Conservation (phyloP, 2,888 invertebrate genomes). For the Thera obeliscata region DNA sequence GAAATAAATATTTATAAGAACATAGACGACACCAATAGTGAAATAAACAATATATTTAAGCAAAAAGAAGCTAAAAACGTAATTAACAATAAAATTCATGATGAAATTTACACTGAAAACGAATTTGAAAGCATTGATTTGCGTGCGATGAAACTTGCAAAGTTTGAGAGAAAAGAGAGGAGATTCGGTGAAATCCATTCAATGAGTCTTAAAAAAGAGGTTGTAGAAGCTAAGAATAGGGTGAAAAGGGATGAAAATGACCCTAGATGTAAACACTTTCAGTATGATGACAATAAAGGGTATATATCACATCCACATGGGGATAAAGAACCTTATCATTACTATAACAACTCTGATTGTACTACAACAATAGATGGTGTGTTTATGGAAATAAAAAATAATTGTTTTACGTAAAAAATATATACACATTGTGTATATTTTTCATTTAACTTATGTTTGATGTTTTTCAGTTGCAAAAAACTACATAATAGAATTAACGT, state of each 20-base stretch:
- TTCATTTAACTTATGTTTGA: neutral
- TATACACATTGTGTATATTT: neutral
- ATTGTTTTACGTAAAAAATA: too few species aligned
- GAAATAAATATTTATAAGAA: slow-evolving; percentile 24
- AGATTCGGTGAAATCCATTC: neutral
- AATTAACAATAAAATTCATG: slow-evolving; percentile 1
- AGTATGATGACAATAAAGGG: slow-evolving; percentile 38
- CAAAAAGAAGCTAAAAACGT: neutral
- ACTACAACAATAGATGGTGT: slow-evolving; percentile 63
- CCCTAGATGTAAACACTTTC: slow-evolving; percentile 57
- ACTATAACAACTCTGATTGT: slow-evolving; percentile 66
- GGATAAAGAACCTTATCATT: slow-evolving; percentile 50
- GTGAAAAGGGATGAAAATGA: slow-evolving; percentile 43
- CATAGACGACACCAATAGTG: neutral
- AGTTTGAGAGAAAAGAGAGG: neutral
- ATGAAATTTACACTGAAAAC: slow-evolving; percentile 39
- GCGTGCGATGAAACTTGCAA: slow-evolving; percentile 38
- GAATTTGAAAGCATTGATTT: slow-evolving; percentile 48
- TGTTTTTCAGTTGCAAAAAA: slow-evolving; percentile 60
- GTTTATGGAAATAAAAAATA: slow-evolving; percentile 1
- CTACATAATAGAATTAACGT: slow-evolving; percentile 66
- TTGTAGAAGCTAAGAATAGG: slow-evolving; percentile 21
- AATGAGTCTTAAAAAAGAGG: neutral
- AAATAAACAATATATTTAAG: slow-evolving; percentile 2
- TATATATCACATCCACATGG: slow-evolving; percentile 63